Evolutionary conservation across 2,113 vertebrate genomes (phyloP).

Genomic region (Podocnemis expansa): DNA sequence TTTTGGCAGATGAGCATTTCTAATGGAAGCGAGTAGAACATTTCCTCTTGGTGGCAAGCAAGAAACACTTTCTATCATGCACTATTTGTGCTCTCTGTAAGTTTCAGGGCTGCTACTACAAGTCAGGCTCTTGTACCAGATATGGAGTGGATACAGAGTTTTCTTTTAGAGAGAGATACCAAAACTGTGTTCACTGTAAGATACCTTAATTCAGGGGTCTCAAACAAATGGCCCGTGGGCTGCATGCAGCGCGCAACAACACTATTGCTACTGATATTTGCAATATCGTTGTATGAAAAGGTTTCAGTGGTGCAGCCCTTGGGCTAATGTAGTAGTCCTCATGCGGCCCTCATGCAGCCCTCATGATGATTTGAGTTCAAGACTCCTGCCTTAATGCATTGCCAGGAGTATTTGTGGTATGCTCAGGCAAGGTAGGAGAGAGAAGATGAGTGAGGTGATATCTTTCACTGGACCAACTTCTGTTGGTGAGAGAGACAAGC

Average conservation of each 20-base stretch:
- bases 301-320: too few relatives aligned
- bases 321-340: too few relatives aligned
- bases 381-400: too few relatives aligned
- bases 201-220: too few relatives aligned
- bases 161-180: neutral
- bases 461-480: neutral
- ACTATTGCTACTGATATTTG: too few relatives aligned
- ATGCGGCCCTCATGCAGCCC: too few relatives aligned
- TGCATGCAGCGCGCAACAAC: too few relatives aligned
- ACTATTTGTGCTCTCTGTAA: neutral
- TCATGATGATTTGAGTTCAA: too few relatives aligned
- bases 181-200: neutral
- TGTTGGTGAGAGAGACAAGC: neutral
- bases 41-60: neutral
- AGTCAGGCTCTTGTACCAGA: neutral
- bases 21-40: neutral
- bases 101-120: neutral
- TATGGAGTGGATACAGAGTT: neutral
- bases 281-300: too few relatives aligned
- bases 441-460: neutral
- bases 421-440: neutral
- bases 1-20: neutral
- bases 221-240: too few relatives aligned
- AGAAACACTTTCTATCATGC: neutral
- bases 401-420: neutral